These are phyloP conservation scores for Eurytemora carolleeae DNA, from an alignment of 1,140 invertebrate genomes.

Conservation along the genomic window DNA sequence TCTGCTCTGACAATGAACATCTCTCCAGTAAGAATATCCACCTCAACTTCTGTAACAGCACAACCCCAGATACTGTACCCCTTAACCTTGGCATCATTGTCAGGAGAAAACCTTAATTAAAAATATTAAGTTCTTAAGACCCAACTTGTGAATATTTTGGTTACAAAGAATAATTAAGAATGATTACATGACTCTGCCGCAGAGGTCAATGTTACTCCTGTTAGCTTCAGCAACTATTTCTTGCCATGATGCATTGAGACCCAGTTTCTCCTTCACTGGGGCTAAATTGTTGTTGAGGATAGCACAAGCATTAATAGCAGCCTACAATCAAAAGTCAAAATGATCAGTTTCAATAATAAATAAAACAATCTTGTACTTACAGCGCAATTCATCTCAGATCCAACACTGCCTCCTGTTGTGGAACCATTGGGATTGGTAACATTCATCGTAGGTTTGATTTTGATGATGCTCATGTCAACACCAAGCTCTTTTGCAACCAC, in stretches of 20 bases:
- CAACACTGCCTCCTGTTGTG: background rate
- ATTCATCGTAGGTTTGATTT: background rate
- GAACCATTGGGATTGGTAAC: background rate
- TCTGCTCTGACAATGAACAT: slow-evolving; percentile 24
- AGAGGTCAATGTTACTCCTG: background rate
- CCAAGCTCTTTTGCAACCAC: background rate
- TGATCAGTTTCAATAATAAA: background rate
- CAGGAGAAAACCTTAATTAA: no score
- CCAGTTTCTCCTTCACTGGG: background rate
- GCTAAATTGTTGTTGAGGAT: background rate
- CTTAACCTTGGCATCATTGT: slow-evolving; percentile 31
- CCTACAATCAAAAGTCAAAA: background rate
- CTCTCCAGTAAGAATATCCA: slow-evolving; percentile 55
- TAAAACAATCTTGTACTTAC: background rate
- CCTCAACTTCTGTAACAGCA: slow-evolving; percentile 41
- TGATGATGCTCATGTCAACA: background rate
- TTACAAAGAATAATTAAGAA: no score
- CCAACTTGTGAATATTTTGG: no score
- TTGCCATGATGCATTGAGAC: background rate
- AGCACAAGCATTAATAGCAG: background rate
- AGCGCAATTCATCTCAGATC: background rate
- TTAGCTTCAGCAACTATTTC: background rate
- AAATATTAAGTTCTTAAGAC: no score
- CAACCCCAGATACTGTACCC: slow-evolving; percentile 40
- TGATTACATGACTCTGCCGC: background rate